Evolutionary conservation across 2,888 invertebrate genomes (phyloP).

Genomic region (Syrista parreyssii): DNA sequence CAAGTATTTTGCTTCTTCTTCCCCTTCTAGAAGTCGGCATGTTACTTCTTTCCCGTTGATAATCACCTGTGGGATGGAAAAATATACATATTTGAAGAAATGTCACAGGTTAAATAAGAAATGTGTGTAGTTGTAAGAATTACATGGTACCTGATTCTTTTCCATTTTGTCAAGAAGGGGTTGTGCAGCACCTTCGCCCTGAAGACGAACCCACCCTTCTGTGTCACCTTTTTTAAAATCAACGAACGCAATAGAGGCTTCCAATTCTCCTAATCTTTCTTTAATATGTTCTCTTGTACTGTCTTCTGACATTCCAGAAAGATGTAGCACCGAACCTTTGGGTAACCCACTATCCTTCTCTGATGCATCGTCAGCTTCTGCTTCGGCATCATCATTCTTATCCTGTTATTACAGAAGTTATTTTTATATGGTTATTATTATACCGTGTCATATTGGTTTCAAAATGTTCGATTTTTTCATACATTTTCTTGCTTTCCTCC

Average conservation of each 20-base stretch:
- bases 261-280: conserved; percentile 73
- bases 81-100: conserved; percentile 6
- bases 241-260: conserved; percentile 76
- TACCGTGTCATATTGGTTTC: background rate
- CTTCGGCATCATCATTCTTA: conserved; percentile 31
- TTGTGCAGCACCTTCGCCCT: conserved; percentile 77
- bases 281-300: conserved; percentile 80
- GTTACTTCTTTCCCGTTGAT: conserved; percentile 37
- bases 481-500: conserved; percentile 67
- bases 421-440: background rate
- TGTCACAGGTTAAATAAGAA: background rate
- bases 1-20: conserved; percentile 57
- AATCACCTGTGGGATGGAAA: conserved; percentile 59
- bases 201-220: conserved; percentile 79
- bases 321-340: conserved; percentile 79
- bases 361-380: conserved; percentile 34
- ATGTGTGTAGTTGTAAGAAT: background rate
- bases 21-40: conserved; percentile 54
- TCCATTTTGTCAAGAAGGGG: conserved; percentile 73
- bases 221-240: conserved; percentile 81
- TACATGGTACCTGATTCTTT: background rate
- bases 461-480: background rate
- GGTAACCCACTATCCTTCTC: conserved; percentile 72
- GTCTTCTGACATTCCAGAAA: conserved; percentile 74
- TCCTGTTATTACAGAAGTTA: background rate